These are phyloP conservation scores for Macroteleia sp. DNA, from an alignment of 2,888 invertebrate species.

Conservation along the genomic window DNA sequence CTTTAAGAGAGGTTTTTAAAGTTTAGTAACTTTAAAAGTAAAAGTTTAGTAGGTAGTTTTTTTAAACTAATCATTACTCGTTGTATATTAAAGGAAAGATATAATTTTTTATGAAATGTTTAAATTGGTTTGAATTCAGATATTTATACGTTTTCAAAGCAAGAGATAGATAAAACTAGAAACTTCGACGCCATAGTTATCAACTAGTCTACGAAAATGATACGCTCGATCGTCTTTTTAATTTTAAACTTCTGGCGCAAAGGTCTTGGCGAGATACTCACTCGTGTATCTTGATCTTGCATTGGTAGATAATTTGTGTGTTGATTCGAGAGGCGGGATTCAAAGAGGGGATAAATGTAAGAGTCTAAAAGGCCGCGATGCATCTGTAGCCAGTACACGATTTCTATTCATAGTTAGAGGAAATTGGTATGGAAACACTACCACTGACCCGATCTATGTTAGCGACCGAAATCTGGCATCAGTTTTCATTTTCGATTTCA, in stretches of 20 bases:
- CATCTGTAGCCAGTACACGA: conserved; percentile 59
- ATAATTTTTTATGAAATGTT: no score
- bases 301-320: conserved; percentile 59
- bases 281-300: conserved; percentile 48
- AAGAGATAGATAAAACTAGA: conserved; percentile 26
- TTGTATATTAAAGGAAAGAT: no score
- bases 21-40: no score
- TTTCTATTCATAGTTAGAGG: conserved; percentile 69
- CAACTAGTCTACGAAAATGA: conserved; percentile 23
- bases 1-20: no score
- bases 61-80: no score
- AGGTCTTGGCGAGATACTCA: conserved; percentile 47
- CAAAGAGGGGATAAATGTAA: conserved; percentile 26
- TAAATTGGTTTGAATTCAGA: no score
- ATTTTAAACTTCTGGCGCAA: conserved; percentile 50
- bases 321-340: conserved; percentile 54
- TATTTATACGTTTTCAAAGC: conserved; percentile 46
- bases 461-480: conserved; percentile 51
- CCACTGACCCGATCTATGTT: conserved; percentile 59
- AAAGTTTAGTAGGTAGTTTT: no score
- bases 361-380: conserved; percentile 57
- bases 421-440: conserved; percentile 66
- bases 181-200: conserved; percentile 24
- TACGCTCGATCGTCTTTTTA: conserved; percentile 40
- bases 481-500: conserved; percentile 51